Base-by-base conservation (phyloP, 2,113 vertebrate genomes). In the Zosterops pallidus region DNA sequence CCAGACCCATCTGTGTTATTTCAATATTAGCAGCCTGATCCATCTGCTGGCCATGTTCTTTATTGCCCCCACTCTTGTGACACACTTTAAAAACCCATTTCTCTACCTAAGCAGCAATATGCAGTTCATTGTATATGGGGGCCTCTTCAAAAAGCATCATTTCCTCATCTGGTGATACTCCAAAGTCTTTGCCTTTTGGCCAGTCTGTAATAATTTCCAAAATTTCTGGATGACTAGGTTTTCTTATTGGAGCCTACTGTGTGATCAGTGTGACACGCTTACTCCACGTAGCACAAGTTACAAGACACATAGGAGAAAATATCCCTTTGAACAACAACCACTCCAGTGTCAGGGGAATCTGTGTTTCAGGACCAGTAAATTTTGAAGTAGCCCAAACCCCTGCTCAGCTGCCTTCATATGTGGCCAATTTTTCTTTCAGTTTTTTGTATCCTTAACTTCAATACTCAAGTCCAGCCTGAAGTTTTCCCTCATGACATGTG, bases 51-150 rank as follows among this genome's bases (percentile, higher is more conserved):
- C 46, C 6, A 16, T 24, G 28, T 3, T 56, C 41, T 55, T 62
- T n/a, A 41, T 15, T n/a, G 28, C 2, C 12, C 9, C 9, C 7
- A 39, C 33, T 39, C 41, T 21, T 41, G 41, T 31, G 11, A 55
- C 41, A 41, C 5, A 16, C 5, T 70, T 87, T 41, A 35, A 55
- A 33, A 63, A 41, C 8, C 20, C 41, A 3, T n/a, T 35, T 86
- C 31, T 55, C n/a, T 63, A 47, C 6, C 19, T 13, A 24, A 29
- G 24, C n/a, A 63, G 28, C 12, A 55, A n/a, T n/a, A 41, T 7
- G 1, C 18, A 19, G 5, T 31, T 18, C 11, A 17, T 21, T 12
- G 14, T 41, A 39, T 2, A 24, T 47, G 20, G 6, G 3, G 4
- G 8, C 4, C 10, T 41, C 47, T 42, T 70, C 10, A 47, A 47